Base-by-base conservation (phyloP, 1,140 invertebrate genomes). In the Drosophila watanabei region DNA sequence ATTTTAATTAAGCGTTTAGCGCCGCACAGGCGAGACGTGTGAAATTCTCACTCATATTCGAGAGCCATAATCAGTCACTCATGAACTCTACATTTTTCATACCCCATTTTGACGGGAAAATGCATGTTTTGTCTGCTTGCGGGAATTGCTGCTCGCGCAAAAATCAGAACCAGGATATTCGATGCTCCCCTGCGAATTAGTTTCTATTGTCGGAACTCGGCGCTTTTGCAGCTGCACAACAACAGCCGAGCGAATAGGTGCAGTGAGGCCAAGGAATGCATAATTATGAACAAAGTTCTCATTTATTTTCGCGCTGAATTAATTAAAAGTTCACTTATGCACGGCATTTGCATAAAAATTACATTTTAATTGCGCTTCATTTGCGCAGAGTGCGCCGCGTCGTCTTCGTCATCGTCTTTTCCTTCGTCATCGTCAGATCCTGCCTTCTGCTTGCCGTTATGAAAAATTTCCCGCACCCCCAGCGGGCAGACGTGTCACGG, bases 291-390 rank as follows among this genome's bases (percentile, higher is more conserved):
- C 78, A 77, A 75, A 81, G 62, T 73, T 82, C 82, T 90, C 82
- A 90, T 90, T 90, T 86, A 90, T 90, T 90, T 90, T 90, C 51
- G 65, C 79, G 76, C 87, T 80, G 86, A 90, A 90, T 90, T 90
- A 90, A 90, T 90, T 90, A 90, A 90, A 90, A 90, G 82, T 86
- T 90, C 87, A 90, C 86, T 89, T 89, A 89, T 90, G 86, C 86
- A 86, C 86, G 86, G 72, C 85, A 89, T 89, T 90, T 89, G 82
- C 86, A 89, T 89, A 86, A 89, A 89, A 89, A 89, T 89, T 75
- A 90, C 86, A 89, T 89, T 89, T 89, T 89, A 89, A 89, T 89
- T 90, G 86, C 86, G 86, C 86, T 89, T 89, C 86, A 90, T 90
- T 90, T 89, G 82, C 81, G 79, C 72, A 69, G 78, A 89, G 85